Percentiles rank a stretch among this genome's conserved stretches.
phyloP scores from a whole-genome alignment of 2,888 invertebrate species.

The Acanthosepion pharaonis region DNA sequence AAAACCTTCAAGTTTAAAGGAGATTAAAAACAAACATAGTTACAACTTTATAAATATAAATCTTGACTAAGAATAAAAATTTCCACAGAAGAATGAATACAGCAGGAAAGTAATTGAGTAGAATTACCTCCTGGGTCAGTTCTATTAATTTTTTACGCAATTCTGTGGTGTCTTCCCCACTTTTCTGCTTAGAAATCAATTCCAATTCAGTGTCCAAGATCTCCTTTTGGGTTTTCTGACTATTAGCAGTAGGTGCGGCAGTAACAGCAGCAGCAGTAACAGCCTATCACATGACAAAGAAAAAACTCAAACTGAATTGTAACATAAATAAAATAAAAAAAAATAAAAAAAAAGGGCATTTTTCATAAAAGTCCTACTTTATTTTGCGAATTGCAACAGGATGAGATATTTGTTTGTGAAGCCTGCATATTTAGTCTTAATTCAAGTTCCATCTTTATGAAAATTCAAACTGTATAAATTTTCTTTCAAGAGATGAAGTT shows the following conservation, averaged over 20 bases:
- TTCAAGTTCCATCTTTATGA: not conserved
- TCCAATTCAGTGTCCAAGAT: conserved; percentile 93
- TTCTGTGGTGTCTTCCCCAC: conserved; percentile 87
- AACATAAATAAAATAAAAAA: not conserved
- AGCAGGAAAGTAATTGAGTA: not conserved
- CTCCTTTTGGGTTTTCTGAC: conserved; percentile 83
- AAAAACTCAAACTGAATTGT: not conserved
- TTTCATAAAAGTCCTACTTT: not conserved
- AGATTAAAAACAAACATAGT: not conserved
- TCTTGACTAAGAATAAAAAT: not conserved
- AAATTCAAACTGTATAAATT: not conserved
- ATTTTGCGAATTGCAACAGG: not conserved
- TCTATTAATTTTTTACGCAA: conserved; percentile 85
- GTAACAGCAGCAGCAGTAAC: not conserved
- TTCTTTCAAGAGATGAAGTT: not conserved
- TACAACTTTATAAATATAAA: not conserved
- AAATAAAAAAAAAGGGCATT: not conserved
- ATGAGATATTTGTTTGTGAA: not conserved
- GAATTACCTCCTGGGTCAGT: conserved; percentile 77
- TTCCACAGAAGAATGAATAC: not conserved
- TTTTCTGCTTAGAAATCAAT: conserved; percentile 89
- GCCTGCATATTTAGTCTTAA: not conserved
- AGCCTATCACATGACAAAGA: not conserved
- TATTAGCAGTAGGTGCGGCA: not conserved
- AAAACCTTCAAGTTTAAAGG: not conserved